Conservation (phyloP, 2,113 vertebrate genomes). For the Cyphomyrus discorhynchus region DNA sequence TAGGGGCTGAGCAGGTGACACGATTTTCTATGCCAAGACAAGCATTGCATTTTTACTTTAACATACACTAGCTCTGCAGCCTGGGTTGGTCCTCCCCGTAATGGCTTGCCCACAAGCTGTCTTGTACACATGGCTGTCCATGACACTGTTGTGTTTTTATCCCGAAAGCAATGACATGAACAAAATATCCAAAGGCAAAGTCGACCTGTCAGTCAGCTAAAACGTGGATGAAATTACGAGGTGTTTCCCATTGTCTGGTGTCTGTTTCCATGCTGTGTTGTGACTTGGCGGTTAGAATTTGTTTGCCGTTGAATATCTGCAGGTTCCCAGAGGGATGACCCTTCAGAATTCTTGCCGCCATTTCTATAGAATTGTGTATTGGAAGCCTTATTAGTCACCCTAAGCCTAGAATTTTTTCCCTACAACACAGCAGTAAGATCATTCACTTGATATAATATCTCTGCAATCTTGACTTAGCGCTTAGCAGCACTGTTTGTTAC, state of each 20-base stretch:
- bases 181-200: neutral
- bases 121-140: no score
- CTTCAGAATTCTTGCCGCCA: neutral
- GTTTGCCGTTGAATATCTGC: neutral
- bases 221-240: neutral
- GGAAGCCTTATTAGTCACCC: neutral
- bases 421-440: neutral
- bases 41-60: neutral
- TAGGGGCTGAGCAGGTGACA: conserved; percentile 12
- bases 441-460: neutral
- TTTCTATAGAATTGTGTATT: neutral
- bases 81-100: conserved; percentile 25
- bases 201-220: neutral
- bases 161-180: no score
- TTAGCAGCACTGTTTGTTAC: neutral
- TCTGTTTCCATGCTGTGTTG: neutral
- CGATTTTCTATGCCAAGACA: neutral
- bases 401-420: neutral
- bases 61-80: neutral
- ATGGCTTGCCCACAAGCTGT: neutral
- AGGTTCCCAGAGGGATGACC: neutral
- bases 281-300: neutral
- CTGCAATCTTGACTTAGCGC: neutral
- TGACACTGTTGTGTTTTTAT: neutral
- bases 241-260: neutral